phyloP scores from a whole-genome alignment of 2,888 invertebrate genomes.

The Megamerina dolium region DNA sequence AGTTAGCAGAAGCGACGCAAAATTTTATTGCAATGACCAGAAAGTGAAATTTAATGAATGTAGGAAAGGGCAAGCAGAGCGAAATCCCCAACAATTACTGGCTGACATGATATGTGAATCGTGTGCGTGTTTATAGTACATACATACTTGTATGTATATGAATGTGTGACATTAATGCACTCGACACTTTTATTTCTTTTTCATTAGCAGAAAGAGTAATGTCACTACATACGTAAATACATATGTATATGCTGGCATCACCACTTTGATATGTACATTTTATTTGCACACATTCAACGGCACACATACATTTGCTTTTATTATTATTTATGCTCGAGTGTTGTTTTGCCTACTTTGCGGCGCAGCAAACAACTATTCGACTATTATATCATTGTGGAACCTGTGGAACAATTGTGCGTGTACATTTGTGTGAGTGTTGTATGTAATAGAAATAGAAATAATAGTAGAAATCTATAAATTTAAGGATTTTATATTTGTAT shows the following conservation, averaged over 20 bases:
- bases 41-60: background rate
- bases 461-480: slow-evolving; percentile 14
- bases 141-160: slow-evolving; percentile 4
- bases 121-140: slow-evolving; percentile 6
- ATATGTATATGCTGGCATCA: background rate
- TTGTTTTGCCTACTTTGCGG: background rate
- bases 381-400: too few relatives aligned
- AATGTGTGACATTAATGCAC: slow-evolving; percentile 25
- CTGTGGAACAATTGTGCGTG: background rate
- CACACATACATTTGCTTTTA: background rate
- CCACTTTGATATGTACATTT: background rate
- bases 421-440: background rate
- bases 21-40: slow-evolving; percentile 2
- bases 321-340: slow-evolving; percentile 7
- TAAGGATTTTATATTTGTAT: slow-evolving; percentile 10
- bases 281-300: background rate
- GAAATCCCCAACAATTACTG: slow-evolving; percentile 3
- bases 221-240: background rate
- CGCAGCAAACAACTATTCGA: too few relatives aligned
- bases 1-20: background rate
- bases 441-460: background rate
- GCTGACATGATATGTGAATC: slow-evolving; percentile 8
- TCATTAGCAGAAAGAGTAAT: slow-evolving; percentile 18
- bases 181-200: slow-evolving; percentile 30
- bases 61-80: background rate